These are phyloP conservation scores for Zoroaster sp. DNA, from an alignment of 53 echinoderm and acorn worm species.

Conservation along the genomic window DNA sequence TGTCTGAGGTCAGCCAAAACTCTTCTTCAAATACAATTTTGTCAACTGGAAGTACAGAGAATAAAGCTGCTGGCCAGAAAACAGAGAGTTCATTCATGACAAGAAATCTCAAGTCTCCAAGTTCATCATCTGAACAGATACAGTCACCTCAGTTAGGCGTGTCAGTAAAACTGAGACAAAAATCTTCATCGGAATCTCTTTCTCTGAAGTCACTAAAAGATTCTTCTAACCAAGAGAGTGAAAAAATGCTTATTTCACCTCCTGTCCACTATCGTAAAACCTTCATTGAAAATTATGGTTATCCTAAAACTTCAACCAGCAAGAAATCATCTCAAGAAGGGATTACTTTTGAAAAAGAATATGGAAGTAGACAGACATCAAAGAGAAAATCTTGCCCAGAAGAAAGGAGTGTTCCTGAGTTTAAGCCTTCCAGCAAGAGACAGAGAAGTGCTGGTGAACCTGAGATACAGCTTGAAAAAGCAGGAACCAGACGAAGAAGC, in stretches of 20 bases:
- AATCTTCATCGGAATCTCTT: not conserved
- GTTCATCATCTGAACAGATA: not conserved
- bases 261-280: conserved; percentile 37
- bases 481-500: not conserved
- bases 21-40: not conserved
- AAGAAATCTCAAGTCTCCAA: not conserved
- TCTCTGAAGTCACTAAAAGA: not conserved
- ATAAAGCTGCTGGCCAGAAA: not conserved
- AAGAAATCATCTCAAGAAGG: not conserved
- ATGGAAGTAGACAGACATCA: not conserved
- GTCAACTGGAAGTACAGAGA: not conserved
- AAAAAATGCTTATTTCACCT: conserved; percentile 28
- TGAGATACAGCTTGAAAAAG: not conserved
- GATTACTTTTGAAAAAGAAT: not conserved
- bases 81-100: not conserved
- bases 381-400: conserved; percentile 47
- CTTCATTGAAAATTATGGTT: not conserved
- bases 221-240: conserved; percentile 42
- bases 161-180: not conserved
- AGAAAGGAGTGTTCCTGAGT: not conserved
- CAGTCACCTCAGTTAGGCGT: not conserved
- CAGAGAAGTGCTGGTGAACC: conserved; percentile 34
- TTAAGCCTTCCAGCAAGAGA: conserved; percentile 13
- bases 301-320: not conserved
- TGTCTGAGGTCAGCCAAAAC: not conserved